These are phyloP conservation scores for Tetrao urogallus DNA, from an alignment of 2,113 vertebrate species.

Conservation along the genomic window DNA sequence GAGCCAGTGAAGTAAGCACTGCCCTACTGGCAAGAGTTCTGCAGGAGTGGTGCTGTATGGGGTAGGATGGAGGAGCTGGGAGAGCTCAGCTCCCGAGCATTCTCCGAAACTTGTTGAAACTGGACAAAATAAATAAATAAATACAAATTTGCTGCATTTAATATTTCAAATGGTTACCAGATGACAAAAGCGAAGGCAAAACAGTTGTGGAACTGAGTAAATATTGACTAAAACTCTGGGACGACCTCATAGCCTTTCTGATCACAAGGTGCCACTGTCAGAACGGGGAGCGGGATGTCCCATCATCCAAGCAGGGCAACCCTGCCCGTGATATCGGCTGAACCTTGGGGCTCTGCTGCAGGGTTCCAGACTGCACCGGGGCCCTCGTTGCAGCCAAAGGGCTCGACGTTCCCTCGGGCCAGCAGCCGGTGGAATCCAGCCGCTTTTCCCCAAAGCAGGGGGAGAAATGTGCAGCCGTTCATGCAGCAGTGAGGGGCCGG, in stretches of 20 bases:
- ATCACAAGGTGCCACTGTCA: not conserved
- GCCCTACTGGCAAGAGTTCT: not conserved
- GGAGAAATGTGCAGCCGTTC: not conserved
- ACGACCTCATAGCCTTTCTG: not conserved
- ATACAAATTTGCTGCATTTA: not conserved
- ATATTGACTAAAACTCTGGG: not conserved
- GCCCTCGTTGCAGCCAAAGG: not conserved
- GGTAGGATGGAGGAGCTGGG: not conserved
- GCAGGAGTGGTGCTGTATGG: not conserved
- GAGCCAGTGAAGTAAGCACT: not conserved
- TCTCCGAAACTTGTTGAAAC: conserved; percentile 74
- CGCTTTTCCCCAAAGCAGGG: not conserved
- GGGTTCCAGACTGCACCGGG: fast-evolving
- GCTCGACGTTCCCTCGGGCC: not conserved
- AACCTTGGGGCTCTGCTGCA: fast-evolving
- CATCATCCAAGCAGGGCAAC: too few relatives aligned
- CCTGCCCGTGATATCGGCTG: too few relatives aligned
- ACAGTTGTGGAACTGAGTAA: conserved; percentile 22
- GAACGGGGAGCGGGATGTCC: not conserved
- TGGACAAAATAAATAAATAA: conserved; percentile 9
- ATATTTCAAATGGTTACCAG: conserved; percentile 42
- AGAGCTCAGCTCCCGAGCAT: conserved; percentile 36
- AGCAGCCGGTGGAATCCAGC: not conserved
- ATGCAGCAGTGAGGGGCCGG: not conserved
- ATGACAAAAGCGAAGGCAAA: conserved; percentile 24